Base-by-base conservation (phyloP, 2,113 vertebrate species). In the Plotosus lineatus region DNA sequence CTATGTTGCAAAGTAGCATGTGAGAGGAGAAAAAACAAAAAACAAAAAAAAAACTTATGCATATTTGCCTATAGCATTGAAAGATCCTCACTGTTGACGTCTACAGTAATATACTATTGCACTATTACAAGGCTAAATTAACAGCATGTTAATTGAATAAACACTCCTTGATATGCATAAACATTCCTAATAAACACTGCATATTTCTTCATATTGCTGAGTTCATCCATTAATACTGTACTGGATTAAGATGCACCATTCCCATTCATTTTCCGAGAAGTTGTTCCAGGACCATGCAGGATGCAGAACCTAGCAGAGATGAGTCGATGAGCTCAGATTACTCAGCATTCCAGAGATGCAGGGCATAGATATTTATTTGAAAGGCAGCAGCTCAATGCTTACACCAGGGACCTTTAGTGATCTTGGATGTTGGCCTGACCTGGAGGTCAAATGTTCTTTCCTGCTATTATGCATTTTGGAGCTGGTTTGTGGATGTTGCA, bases 391-490 rank as follows among this genome's bases (percentile, higher is more conserved):
- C 66, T 72, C 42, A 72, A 40, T 33, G 40, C 28, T 58, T 42
- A 71, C 23, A 31, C 51, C n/a, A 79, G 36, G 21, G 65, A 44
- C 69, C 38, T 72, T 11, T 44, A 10, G 36, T 1, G 12, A 40
- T 69, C 66, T 44, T 71, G 66, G 51, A 58, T 72, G 65, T n/a
- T 56, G 78, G 56, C 78, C 40, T 80, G 36, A 72, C 40, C 28
- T 72, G 46, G 68, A 72, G 66, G 78, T 80, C 78, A 80, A 36
- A 44, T 72, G 66, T 80, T 44, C 40, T 72, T 71, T 58, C 40
- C 26, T 72, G 66, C 53, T 28, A 72, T 60, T 80, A 69, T 60
- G 38, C 44, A 36, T 31, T 46, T 71, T 33, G 33, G 44, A 65
- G 76, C 53, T 60, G 51, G 11, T 60, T 23, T 36, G 31, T 31